Percentiles rank a stretch among this genome's conserved stretches.
Evolutionary conservation across 2,797 vertebrate genomes (phyloP).

Genomic region (Cryptoprocta ferox): DNA sequence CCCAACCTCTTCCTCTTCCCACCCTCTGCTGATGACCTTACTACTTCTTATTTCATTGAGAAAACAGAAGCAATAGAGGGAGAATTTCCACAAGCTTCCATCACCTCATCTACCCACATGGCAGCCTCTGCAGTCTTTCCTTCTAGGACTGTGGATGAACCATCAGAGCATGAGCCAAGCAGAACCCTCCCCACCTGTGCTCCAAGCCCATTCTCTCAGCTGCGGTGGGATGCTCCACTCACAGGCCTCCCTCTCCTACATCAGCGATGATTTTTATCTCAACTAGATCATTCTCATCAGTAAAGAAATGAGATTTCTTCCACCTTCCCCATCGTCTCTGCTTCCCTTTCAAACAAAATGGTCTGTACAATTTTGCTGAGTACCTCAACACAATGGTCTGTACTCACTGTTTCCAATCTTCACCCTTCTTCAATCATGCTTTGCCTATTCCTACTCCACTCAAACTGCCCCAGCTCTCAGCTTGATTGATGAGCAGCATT

Average conservation of each 20-base stretch:
- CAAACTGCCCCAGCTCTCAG: not conserved
- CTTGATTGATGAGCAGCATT: not conserved
- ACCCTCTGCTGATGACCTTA: not conserved
- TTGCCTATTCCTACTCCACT: not conserved
- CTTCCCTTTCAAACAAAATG: not conserved
- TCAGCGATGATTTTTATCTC: not conserved
- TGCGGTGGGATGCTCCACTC: not conserved
- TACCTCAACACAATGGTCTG: not conserved
- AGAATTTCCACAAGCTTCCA: not conserved
- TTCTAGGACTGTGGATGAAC: not conserved
- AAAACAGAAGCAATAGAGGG: constrained; percentile 26
- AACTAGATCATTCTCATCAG: not conserved
- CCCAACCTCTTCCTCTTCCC: not conserved
- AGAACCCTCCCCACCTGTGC: not conserved
- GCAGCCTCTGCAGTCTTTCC: not conserved
- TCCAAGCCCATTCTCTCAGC: not conserved
- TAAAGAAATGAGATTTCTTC: not conserved
- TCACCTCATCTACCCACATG: not conserved
- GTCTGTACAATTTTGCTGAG: not conserved
- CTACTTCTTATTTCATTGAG: not conserved
- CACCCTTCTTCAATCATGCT: not conserved
- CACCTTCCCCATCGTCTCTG: not conserved
- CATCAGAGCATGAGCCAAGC: accelerated
- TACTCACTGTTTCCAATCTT: not conserved
- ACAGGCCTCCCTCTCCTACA: not conserved